These are phyloP conservation scores for Cabera pusaria DNA, from an alignment of 2,888 invertebrate genomes.

Conservation along the genomic window DNA sequence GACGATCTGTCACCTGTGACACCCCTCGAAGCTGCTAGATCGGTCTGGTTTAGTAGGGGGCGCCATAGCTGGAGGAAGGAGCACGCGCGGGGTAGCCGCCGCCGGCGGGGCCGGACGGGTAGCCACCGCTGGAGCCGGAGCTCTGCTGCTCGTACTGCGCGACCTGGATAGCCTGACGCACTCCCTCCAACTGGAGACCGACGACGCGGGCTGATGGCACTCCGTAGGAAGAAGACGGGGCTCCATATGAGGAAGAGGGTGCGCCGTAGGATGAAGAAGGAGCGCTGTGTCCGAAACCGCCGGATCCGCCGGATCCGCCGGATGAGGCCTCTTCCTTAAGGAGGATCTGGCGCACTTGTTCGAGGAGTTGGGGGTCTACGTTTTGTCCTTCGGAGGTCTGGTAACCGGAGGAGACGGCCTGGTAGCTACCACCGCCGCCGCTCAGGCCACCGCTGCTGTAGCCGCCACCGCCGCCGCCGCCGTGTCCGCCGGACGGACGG, in stretches of 20 bases:
- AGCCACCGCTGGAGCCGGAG: conserved; percentile 72
- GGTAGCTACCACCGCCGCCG: conserved; percentile 89
- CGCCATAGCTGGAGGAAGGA: conserved; percentile 88
- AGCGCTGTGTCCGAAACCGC: conserved; percentile 84
- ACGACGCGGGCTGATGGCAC: conserved; percentile 85
- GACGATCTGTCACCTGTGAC: conserved; percentile 35
- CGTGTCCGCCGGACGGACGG: conserved; percentile 83
- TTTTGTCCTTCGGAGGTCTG: conserved; percentile 92
- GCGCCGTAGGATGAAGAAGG: conserved; percentile 88
- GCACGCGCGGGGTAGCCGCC: conserved; percentile 83
- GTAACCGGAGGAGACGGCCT: conserved; percentile 89
- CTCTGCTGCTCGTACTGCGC: conserved; percentile 91
- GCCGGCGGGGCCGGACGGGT: conserved; percentile 69
- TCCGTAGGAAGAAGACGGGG: conserved; percentile 82
- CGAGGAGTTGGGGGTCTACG: conserved; percentile 90
- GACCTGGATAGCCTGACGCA: conserved; percentile 94
- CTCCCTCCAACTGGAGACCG: conserved; percentile 92
- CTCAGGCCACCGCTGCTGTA: conserved; percentile 56
- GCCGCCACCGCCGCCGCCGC: conserved; percentile 67
- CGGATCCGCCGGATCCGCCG: conserved; percentile 56
- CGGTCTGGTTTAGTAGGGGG: conserved; percentile 75
- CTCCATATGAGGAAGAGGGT: conserved; percentile 84
- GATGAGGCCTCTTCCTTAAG: conserved; percentile 90
- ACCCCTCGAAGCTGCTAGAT: conserved; percentile 34
- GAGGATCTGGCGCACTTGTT: conserved; percentile 93